phyloP scores from a whole-genome alignment of 2,797 vertebrate species.

The Pseudotriccus pelzelni region DNA sequence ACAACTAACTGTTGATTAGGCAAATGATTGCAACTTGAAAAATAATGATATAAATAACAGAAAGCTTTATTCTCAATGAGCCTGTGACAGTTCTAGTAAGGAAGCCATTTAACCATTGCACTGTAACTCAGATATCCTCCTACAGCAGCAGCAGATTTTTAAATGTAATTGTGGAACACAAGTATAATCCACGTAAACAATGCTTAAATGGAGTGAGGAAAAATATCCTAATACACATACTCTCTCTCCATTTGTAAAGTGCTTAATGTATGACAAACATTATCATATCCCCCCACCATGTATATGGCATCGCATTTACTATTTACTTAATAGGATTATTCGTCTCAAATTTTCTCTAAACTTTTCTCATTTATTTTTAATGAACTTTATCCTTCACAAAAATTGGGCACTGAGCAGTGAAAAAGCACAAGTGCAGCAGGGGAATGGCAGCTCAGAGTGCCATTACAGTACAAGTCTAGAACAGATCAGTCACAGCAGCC shows the following conservation, averaged over 20 bases:
- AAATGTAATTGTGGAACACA: not conserved
- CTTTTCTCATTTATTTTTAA: not conserved
- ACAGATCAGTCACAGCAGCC: not conserved
- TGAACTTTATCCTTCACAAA: not conserved
- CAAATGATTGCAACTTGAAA: conserved; percentile 41
- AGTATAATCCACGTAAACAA: not conserved
- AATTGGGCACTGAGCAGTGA: not conserved
- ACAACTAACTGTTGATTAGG: conserved; percentile 21
- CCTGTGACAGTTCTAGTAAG: not conserved
- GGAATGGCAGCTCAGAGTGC: not conserved
- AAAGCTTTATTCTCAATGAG: not conserved
- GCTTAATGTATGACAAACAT: not conserved
- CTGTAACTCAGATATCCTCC: not conserved
- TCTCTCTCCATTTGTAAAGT: not conserved
- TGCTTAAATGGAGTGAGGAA: not conserved
- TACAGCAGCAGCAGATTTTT: not conserved
- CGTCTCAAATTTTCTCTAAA: not conserved
- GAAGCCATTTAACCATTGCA: not conserved
- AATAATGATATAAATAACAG: not conserved
- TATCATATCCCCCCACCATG: not conserved
- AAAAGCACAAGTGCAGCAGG: not conserved
- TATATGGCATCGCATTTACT: not conserved
- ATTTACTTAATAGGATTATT: not conserved
- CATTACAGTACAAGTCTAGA: not conserved
- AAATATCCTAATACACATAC: not conserved